These are phyloP conservation scores for Sycophila texana DNA, from an alignment of 2,888 invertebrate genomes.

Conservation along the genomic window DNA sequence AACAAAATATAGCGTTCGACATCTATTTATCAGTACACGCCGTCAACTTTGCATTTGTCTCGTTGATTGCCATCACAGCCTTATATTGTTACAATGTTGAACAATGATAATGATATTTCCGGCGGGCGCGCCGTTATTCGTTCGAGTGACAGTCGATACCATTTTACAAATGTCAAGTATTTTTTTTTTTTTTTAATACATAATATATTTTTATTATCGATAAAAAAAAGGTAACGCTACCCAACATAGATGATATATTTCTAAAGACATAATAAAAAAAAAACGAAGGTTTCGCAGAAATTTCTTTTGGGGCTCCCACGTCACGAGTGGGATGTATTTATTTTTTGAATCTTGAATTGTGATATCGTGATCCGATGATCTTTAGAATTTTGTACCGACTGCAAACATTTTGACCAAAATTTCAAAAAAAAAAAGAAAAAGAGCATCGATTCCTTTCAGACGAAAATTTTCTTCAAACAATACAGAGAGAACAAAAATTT, in stretches of 20 bases:
- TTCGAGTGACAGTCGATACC: slow-evolving; percentile 18
- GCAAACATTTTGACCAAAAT: too few species aligned
- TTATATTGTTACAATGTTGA: slow-evolving; percentile 27
- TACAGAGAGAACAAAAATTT: not conserved
- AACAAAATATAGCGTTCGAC: slow-evolving; percentile 54
- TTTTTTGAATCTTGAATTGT: too few species aligned
- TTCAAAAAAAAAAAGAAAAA: too few species aligned
- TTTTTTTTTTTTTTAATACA: not conserved
- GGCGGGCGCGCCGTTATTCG: slow-evolving; percentile 25
- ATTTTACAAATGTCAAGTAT: slow-evolving; percentile 15
- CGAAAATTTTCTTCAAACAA: too few species aligned
- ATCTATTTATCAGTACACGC: slow-evolving; percentile 49
- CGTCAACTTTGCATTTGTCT: slow-evolving; percentile 67
- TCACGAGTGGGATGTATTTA: too few species aligned
- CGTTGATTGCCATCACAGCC: slow-evolving; percentile 59
- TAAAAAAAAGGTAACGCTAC: slow-evolving; percentile 2
- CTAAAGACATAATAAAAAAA: not conserved
- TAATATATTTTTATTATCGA: too few species aligned
- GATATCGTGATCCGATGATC: too few species aligned
- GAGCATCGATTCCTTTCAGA: too few species aligned
- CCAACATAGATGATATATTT: too few species aligned
- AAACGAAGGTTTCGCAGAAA: not conserved
- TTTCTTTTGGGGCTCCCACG: too few species aligned
- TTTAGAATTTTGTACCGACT: too few species aligned
- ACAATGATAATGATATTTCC: slow-evolving; percentile 38